phyloP scores from a whole-genome alignment of 2,888 invertebrate species.

The Machimus rusticus region DNA sequence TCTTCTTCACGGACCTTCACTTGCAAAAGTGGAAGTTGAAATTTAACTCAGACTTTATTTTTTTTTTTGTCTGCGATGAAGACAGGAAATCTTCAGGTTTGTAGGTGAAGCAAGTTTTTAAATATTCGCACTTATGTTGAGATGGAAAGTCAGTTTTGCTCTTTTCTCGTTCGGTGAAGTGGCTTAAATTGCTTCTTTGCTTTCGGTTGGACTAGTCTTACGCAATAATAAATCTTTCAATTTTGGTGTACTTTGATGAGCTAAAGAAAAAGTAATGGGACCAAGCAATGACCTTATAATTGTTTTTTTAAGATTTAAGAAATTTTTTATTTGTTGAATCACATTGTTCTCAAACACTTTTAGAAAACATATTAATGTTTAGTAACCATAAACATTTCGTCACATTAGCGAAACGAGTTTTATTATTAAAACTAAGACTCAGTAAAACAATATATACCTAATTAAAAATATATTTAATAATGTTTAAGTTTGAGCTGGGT shows the following conservation, averaged over 20 bases:
- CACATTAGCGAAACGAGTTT: too few relatives aligned
- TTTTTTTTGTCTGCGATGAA: not conserved
- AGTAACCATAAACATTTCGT: too few relatives aligned
- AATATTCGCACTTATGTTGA: not conserved
- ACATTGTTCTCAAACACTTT: not conserved
- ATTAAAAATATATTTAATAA: too few relatives aligned
- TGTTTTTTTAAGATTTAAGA: not conserved
- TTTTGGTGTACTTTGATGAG: not conserved
- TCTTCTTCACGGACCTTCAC: slow-evolving; percentile 17
- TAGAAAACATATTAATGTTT: not conserved
- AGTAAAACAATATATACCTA: too few relatives aligned
- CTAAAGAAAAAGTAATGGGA: not conserved
- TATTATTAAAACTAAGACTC: too few relatives aligned
- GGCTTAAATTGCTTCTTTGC: not conserved
- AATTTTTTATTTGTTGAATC: not conserved
- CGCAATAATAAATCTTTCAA: not conserved
- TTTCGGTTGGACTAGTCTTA: not conserved
- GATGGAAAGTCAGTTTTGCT: not conserved
- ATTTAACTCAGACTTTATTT: not conserved
- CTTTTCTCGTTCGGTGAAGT: not conserved
- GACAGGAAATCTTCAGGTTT: not conserved
- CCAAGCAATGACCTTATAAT: not conserved
- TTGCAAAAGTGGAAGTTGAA: slow-evolving; percentile 9
- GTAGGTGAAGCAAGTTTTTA: not conserved
- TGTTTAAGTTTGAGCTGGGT: too few relatives aligned